phyloP scores from a whole-genome alignment of 35 echinoderm and acorn worm species.

The Diadema setosum region DNA sequence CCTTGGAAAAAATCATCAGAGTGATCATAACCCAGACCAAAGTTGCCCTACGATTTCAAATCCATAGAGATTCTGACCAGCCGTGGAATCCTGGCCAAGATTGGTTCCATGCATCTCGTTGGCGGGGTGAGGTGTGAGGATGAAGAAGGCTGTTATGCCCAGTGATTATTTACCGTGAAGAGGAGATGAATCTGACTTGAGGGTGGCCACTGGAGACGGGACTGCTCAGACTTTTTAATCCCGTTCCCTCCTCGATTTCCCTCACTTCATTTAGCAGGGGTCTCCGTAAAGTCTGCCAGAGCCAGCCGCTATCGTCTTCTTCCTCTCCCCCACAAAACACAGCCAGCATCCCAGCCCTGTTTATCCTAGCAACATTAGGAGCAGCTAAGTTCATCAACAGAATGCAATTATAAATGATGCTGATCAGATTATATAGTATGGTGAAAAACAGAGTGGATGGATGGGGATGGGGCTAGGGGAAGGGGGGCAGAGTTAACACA shows the following conservation, averaged over 20 bases:
- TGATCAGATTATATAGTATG: background rate
- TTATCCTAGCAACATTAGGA: too few species aligned
- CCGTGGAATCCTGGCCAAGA: background rate
- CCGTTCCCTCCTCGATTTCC: background rate
- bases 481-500: background rate
- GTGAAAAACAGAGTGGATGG: background rate
- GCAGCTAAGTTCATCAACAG: background rate
- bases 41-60: background rate
- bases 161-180: background rate
- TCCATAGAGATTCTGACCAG: background rate
- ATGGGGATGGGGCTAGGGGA: background rate
- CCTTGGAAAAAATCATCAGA: too few species aligned
- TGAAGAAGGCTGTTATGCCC: background rate
- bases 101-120: background rate
- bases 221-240: background rate
- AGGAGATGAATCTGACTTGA: background rate
- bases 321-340: too few species aligned
- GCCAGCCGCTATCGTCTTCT: too few species aligned
- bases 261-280: too few species aligned
- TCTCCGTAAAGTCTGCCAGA: too few species aligned
- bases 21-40: background rate
- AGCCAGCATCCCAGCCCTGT: too few species aligned
- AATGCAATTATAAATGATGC: background rate
- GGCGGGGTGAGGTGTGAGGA: background rate
- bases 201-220: background rate